A percentile compares a stretch with the other conserved stretches of the same genome.
These are phyloP conservation scores for Macrostomum lignano DNA, from an alignment of 1,140 invertebrate genomes.

Conservation along the genomic window DNA sequence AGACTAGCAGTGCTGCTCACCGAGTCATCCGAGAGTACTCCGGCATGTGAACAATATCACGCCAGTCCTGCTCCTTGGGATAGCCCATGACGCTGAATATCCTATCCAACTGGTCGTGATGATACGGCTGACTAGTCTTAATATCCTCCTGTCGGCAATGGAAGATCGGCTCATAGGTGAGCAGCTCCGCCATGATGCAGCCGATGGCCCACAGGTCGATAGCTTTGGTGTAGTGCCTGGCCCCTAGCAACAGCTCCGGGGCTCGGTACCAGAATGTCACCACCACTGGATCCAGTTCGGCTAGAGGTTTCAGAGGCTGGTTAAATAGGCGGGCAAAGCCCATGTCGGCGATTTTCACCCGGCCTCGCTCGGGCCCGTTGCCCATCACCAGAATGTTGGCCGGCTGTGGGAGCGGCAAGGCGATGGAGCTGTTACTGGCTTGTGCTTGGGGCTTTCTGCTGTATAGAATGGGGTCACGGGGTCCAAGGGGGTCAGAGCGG, in stretches of 20 bases:
- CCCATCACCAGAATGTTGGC: constrained; percentile 99
- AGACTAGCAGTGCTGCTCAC: constrained; percentile 3
- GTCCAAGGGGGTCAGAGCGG: too few relatives aligned
- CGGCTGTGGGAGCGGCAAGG: too few relatives aligned
- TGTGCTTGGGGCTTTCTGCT: too few relatives aligned
- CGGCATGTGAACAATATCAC: constrained; percentile 97
- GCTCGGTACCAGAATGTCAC: constrained; percentile 99
- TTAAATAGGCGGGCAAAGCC: constrained; percentile 97
- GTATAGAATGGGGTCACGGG: too few relatives aligned
- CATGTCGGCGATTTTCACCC: constrained; percentile 98
- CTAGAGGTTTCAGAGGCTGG: constrained; percentile 74
- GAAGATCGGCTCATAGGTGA: constrained; percentile 77
- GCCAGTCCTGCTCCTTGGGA: constrained; percentile 79
- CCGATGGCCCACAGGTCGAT: constrained; percentile 99
- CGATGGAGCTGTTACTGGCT: too few relatives aligned
- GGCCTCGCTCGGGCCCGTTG: constrained; percentile 70
- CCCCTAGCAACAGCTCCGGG: constrained; percentile 74
- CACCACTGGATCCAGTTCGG: constrained; percentile 71
- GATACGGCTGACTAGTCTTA: constrained; percentile 96
- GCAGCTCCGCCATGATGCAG: constrained; percentile 53
- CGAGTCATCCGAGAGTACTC: constrained; percentile 76
- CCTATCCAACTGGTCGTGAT: constrained; percentile 90
- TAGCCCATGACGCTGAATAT: constrained; percentile 99
- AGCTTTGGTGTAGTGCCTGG: constrained; percentile 86
- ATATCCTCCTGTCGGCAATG: constrained; percentile 98